Conservation (phyloP, 1,140 invertebrate genomes). For the Tetramorium simillimum region DNA sequence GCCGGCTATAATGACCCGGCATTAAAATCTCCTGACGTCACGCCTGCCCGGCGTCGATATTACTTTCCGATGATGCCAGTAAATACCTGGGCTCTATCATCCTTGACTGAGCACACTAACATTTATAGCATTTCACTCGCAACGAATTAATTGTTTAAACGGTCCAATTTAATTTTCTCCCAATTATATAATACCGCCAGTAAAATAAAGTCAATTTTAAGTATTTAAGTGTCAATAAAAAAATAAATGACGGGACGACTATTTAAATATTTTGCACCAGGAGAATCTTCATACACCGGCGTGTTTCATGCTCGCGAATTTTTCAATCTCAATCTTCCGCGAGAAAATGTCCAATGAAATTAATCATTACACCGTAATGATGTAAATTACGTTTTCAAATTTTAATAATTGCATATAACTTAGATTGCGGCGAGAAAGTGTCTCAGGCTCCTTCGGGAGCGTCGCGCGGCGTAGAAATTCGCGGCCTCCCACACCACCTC, state of each 20-base stretch:
- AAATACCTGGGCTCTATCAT: constrained; percentile 8
- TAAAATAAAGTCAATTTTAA: neutral
- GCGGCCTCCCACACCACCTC: neutral
- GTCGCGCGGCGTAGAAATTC: neutral
- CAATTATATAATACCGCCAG: neutral
- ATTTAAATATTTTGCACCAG: neutral
- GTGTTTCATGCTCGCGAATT: neutral
- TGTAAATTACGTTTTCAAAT: neutral
- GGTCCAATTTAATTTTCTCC: neutral
- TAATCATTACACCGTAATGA: neutral
- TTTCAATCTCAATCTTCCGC: neutral
- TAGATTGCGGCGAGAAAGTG: neutral
- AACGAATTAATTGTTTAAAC: neutral
- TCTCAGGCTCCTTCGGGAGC: neutral
- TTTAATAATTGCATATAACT: neutral
- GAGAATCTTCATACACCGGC: neutral
- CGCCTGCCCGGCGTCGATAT: constrained; percentile 43
- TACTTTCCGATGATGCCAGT: constrained; percentile 51
- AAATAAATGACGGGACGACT: neutral
- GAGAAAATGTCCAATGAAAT: neutral
- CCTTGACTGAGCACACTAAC: neutral
- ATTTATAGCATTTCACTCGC: neutral
- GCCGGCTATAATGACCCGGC: constrained; percentile 47
- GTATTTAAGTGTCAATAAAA: neutral
- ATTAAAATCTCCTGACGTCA: constrained; percentile 61